A percentile compares a stretch with the other conserved stretches of the same genome.
phyloP scores from a whole-genome alignment of 2,888 invertebrate species.

The Eilema sororculum region DNA sequence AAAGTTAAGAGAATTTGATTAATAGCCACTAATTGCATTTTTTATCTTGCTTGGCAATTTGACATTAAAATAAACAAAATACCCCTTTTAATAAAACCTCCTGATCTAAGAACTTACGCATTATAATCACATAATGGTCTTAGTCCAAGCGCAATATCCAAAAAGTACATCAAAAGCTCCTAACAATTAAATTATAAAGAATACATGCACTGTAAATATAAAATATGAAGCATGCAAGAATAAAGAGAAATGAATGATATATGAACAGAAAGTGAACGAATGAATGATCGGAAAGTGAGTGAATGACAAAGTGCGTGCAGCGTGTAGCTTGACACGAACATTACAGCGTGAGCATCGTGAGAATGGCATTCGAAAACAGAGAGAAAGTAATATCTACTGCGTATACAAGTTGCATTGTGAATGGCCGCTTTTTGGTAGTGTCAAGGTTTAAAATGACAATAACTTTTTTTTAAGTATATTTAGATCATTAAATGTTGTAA shows the following conservation, averaged over 20 bases:
- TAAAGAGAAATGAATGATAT: slow-evolving; percentile 29
- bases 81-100: no score
- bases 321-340: slow-evolving; percentile 51
- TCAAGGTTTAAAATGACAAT: not conserved
- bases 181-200: slow-evolving; percentile 23
- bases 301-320: slow-evolving; percentile 47
- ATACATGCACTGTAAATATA: slow-evolving; percentile 24
- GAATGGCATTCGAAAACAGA: slow-evolving; percentile 72
- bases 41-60: no score
- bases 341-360: slow-evolving; percentile 53
- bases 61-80: no score
- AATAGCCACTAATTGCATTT: no score
- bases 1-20: no score
- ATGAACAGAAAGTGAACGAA: slow-evolving; percentile 44
- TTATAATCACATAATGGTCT: not conserved
- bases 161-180: slow-evolving; percentile 8
- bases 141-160: not conserved
- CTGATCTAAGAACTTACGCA: no score
- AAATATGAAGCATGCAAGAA: slow-evolving; percentile 57
- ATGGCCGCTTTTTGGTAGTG: slow-evolving; percentile 20
- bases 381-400: slow-evolving; percentile 75
- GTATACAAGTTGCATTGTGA: not conserved
- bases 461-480: not conserved
- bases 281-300: slow-evolving; percentile 31
- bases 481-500: no score